These are phyloP conservation scores for Chaetodon trifasciatus DNA, from an alignment of 2,797 vertebrate genomes.

Conservation along the genomic window DNA sequence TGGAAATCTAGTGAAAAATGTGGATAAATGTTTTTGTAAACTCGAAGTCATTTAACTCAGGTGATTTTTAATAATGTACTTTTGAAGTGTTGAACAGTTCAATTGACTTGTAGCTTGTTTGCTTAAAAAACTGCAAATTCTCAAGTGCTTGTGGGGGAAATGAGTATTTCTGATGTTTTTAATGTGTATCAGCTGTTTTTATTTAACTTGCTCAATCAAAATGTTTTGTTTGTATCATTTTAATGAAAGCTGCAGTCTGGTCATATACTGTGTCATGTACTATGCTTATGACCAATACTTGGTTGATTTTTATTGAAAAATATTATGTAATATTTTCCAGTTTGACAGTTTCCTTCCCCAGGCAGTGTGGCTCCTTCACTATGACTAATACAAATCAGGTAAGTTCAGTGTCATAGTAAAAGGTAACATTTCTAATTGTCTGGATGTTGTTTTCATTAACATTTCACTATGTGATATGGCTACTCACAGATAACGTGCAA, in stretches of 20 bases:
- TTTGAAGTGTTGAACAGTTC: neutral
- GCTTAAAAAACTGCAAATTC: neutral
- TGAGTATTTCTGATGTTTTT: neutral
- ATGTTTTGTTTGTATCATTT: neutral
- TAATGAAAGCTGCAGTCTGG: neutral
- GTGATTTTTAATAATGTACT: neutral
- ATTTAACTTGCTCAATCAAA: neutral
- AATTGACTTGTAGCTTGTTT: neutral
- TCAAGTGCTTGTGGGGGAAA: neutral
- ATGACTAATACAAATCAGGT: constrained; percentile 69
- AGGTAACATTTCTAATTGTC: neutral
- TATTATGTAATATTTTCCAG: neutral
- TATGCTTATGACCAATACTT: neutral
- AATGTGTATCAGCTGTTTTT: neutral
- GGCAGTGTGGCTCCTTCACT: constrained; percentile 15
- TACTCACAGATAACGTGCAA: no score
- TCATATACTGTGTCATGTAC: accelerated
- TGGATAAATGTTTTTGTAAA: neutral
- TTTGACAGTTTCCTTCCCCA: neutral
- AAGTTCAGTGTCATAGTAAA: constrained; percentile 7
- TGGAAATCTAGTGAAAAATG: neutral
- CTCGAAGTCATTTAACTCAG: neutral
- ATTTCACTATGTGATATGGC: neutral
- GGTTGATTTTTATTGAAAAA: neutral
- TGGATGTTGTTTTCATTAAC: neutral